Evolutionary conservation across 2,797 vertebrate species (phyloP), one percentile per base, ranked within the genome.

Genomic region (Melanogrammus aeglefinus): DNA sequence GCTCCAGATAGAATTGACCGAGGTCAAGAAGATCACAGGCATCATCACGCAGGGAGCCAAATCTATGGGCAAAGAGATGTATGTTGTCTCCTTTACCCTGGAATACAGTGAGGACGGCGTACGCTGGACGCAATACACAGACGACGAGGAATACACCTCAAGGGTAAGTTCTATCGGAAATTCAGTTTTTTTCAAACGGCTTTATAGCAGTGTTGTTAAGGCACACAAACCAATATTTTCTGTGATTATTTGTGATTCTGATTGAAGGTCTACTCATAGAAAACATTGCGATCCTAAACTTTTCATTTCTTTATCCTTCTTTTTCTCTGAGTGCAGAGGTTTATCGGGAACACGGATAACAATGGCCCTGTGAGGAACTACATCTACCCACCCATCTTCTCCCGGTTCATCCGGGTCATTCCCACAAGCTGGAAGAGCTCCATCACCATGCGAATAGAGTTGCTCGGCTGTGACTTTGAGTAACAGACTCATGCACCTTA

Each of bases 1-100:
- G 98, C 93, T 99, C 31, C 96, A 98, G 90, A 94, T 99, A 51
- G 95, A 97, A 82, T 91, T 99, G 75, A 93, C 94, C 38, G 79
- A 92, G 16, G 69, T 94, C 12, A 97, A 95, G 90, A 99, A 97
- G 92, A 96, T 99, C 91, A 98, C 96, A 44, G 97, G 95, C 0
- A 95, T 99, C 41, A 71, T 95, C 51, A 99, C 96, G 0, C 98
- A 99, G 83, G 98, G 98, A 0, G 96, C 94, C 81, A 97, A 92
- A 63, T 93, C 94, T 3, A 0, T 98, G 24, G 83, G 92, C 21
- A 85, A 79, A 21, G 95, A 96, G 88, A 94, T 95, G 95, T 99
- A 93, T 12, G 95, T 99, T 81, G 92, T 86, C 44, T 90, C 93
- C 74, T 99, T 95, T 75, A 8, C 79, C 75, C 86, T 99, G 78